Conservation (phyloP, 1,140 invertebrate species). For the Lepidostoma basale region DNA sequence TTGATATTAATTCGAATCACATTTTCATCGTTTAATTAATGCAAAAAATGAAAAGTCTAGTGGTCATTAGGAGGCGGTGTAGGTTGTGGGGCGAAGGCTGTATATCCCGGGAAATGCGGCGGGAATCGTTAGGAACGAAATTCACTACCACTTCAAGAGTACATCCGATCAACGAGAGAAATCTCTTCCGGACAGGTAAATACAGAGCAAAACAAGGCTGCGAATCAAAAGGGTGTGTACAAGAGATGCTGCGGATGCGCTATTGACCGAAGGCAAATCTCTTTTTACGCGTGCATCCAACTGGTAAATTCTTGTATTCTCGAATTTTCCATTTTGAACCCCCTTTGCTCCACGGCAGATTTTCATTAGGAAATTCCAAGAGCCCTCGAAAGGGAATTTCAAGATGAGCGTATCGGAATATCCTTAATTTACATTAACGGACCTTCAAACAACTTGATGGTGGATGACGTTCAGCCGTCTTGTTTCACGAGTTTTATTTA, state of each 20-base stretch:
- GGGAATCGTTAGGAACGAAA: not conserved
- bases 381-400: conserved; percentile 13
- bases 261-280: not conserved
- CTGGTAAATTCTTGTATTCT: not conserved
- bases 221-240: not conserved
- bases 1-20: too few relatives aligned
- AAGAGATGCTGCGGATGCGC: not conserved
- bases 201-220: not conserved
- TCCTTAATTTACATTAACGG: conserved; percentile 26
- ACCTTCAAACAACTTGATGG: conserved; percentile 21
- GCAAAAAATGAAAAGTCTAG: not conserved
- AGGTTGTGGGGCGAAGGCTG: too few relatives aligned
- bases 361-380: conserved; percentile 36
- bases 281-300: not conserved
- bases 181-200: not conserved
- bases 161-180: too few relatives aligned
- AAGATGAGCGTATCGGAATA: conserved; percentile 15
- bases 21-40: too few relatives aligned
- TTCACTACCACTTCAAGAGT: not conserved
- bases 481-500: too few relatives aligned
- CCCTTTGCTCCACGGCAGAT: conserved; percentile 2
- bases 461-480: conserved; percentile 5
- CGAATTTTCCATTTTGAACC: not conserved
- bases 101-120: not conserved
- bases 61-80: conserved; percentile 25